Conservation (phyloP, 2,113 vertebrate species). For the Boleophthalmus pectinirostris region DNA sequence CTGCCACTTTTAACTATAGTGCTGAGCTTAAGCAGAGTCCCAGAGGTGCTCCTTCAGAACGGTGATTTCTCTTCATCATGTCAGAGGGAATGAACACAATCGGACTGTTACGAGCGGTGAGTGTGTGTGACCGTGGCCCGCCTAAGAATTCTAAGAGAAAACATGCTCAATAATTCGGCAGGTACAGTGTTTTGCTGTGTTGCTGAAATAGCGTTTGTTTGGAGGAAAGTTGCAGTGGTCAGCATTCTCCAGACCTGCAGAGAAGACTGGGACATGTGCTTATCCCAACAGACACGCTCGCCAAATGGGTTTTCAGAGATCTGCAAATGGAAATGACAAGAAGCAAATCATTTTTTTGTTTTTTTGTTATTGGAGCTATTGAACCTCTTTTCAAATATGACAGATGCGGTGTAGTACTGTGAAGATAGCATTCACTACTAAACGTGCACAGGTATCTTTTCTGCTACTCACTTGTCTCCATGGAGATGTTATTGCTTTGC, state of each 20-base stretch:
- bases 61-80: slow-evolving; percentile 2
- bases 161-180: slow-evolving; percentile 32
- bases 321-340: slow-evolving; percentile 52
- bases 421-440: not conserved
- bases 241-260: slow-evolving; percentile 17
- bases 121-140: not conserved
- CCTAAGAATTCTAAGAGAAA: not conserved
- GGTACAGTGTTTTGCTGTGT: slow-evolving; percentile 11
- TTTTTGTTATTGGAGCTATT: slow-evolving; percentile 51
- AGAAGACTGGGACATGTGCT: slow-evolving; percentile 51
- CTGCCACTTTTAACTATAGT: not conserved
- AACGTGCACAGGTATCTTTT: not conserved
- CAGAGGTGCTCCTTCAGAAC: not conserved
- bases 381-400: slow-evolving; percentile 21
- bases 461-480: no score
- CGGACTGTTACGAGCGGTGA: not conserved
- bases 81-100: slow-evolving; percentile 9
- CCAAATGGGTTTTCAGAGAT: slow-evolving; percentile 59
- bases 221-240: slow-evolving; percentile 27
- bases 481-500: no score
- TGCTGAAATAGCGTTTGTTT: slow-evolving; percentile 33
- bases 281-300: slow-evolving; percentile 54
- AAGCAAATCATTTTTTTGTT: slow-evolving; percentile 46
- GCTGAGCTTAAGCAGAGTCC: not conserved
- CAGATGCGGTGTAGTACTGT: slow-evolving; percentile 8